These are phyloP conservation scores for Microtus oregoni DNA, from an alignment of 2,113 vertebrate species.

Conservation along the genomic window DNA sequence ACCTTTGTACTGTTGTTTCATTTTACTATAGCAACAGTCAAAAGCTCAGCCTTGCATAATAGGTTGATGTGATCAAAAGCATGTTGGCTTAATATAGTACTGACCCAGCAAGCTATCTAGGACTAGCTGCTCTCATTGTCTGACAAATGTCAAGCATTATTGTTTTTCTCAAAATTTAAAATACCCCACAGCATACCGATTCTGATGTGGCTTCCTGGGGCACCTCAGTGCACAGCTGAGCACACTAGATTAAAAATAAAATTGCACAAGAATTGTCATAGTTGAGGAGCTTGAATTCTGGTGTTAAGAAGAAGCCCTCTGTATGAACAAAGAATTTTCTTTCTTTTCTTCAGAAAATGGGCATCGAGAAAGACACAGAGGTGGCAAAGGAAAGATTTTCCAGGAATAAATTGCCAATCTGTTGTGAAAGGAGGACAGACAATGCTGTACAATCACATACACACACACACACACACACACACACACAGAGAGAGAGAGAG, in stretches of 20 bases:
- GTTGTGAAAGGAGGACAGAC: background rate
- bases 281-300: background rate
- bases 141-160: background rate
- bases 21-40: background rate
- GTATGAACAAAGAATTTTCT: background rate
- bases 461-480: background rate
- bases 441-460: background rate
- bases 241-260: background rate
- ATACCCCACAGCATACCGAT: background rate
- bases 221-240: background rate
- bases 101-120: background rate
- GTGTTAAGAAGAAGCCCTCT: background rate
- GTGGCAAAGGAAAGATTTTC: background rate
- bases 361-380: background rate
- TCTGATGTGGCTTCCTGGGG: background rate
- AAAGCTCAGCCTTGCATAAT: background rate
- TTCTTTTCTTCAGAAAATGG: background rate
- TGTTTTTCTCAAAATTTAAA: background rate
- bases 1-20: background rate
- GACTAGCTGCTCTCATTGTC: background rate
- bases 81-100: background rate
- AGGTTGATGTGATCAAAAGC: background rate
- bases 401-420: background rate
- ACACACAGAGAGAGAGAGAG: background rate
- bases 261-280: background rate